These are phyloP conservation scores for Myopa tessellatipennis DNA, from an alignment of 2,888 invertebrate genomes.

Conservation along the genomic window DNA sequence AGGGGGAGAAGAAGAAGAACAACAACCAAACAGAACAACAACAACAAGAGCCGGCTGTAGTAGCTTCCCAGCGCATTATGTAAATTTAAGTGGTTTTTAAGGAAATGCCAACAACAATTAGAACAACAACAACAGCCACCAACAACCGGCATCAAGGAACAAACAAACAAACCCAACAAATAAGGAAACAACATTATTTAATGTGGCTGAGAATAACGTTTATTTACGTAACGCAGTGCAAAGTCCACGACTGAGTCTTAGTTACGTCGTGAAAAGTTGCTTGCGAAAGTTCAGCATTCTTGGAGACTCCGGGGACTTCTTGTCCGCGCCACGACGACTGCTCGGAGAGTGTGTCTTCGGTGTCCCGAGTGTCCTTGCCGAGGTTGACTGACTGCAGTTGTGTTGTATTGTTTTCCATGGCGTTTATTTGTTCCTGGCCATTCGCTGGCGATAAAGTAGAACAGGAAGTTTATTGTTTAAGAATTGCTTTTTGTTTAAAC, in stretches of 20 bases:
- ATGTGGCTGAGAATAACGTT: neutral
- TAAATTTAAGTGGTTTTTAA: conserved; percentile 49
- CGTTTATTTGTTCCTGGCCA: no score
- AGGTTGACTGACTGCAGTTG: no score
- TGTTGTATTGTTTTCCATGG: no score
- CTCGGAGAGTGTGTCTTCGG: no score
- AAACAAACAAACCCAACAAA: neutral
- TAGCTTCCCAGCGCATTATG: conserved; percentile 40
- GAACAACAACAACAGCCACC: neutral
- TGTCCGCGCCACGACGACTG: no score
- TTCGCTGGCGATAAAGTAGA: no score
- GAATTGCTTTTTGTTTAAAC: no score
- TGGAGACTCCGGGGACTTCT: neutral
- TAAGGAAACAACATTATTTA: neutral
- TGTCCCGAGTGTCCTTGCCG: no score
- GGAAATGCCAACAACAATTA: conserved; percentile 22
- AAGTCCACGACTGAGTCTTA: neutral
- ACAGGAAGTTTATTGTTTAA: no score
- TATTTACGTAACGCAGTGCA: neutral
- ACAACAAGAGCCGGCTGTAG: neutral
- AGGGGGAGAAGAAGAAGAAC: neutral
- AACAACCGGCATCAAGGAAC: neutral
- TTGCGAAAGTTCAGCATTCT: neutral
- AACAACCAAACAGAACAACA: neutral
- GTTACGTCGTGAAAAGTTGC: neutral